Conservation (phyloP, 1,140 invertebrate genomes). For the Eciton burchellii region DNA sequence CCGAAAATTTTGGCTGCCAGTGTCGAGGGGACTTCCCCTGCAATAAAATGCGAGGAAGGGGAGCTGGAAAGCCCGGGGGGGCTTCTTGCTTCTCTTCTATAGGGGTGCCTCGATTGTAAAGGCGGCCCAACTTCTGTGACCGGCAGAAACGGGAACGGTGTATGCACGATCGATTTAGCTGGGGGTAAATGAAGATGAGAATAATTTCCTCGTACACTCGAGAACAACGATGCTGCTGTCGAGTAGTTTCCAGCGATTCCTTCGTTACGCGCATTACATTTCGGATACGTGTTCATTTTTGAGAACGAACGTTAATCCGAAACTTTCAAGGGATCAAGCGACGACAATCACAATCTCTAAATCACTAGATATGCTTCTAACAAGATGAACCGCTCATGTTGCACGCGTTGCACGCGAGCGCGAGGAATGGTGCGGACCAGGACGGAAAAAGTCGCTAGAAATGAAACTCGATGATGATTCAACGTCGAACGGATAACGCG, state of each 20-base stretch:
- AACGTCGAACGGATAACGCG: background rate
- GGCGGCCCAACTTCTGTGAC: constrained; percentile 33
- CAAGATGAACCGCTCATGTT: too few species aligned
- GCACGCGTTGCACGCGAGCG: too few species aligned
- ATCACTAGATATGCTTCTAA: too few species aligned
- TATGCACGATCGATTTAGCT: constrained; percentile 41
- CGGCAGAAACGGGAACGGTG: background rate
- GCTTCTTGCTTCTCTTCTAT: too few species aligned
- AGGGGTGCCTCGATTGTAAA: constrained; percentile 31
- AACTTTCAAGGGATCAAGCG: too few species aligned
- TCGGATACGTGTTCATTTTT: background rate
- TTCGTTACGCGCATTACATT: constrained; percentile 1
- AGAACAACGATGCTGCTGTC: constrained; percentile 16
- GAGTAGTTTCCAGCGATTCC: background rate
- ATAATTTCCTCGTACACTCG: constrained; percentile 8
- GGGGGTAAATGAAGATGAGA: constrained; percentile 35
- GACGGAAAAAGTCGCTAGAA: background rate
- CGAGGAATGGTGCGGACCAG: background rate
- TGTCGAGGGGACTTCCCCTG: background rate
- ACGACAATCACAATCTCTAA: too few species aligned
- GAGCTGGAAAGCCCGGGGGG: constrained; percentile 6
- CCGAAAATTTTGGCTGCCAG: constrained; percentile 7
- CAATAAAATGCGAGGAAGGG: constrained; percentile 1
- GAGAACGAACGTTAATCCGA: background rate
- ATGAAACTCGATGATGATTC: background rate